Conservation (phyloP, 2,888 invertebrate species). For the Tridacna gigas region DNA sequence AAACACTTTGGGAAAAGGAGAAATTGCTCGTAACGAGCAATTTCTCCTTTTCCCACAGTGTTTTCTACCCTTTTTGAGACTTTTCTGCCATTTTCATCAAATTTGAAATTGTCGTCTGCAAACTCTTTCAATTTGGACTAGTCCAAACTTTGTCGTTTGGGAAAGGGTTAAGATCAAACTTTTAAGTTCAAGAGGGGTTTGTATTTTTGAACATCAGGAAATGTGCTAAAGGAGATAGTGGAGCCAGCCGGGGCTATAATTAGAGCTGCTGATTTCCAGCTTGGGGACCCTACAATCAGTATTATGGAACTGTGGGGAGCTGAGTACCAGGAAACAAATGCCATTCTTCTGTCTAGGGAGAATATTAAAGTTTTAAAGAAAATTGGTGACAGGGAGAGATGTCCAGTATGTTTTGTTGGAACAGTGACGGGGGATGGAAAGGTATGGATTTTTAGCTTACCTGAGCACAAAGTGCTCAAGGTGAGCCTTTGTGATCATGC, state of each 20-base stretch:
- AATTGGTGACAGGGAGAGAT: constrained; percentile 94
- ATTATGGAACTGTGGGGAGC: constrained; percentile 98
- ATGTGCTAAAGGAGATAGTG: constrained; percentile 97
- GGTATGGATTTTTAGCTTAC: constrained; percentile 80
- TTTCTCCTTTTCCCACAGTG: too few species aligned
- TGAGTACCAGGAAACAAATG: constrained; percentile 98
- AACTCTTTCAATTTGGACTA: too few species aligned
- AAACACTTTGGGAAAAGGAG: too few species aligned
- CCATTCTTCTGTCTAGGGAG: constrained; percentile 90
- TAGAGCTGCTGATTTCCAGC: constrained; percentile 90
- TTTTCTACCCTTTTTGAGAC: too few species aligned
- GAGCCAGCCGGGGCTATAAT: constrained; percentile 97
- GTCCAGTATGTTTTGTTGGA: constrained; percentile 96
- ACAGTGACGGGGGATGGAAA: constrained; percentile 94
- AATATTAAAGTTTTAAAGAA: constrained; percentile 88
- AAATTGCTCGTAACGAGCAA: too few species aligned
- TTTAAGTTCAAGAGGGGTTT: too few species aligned
- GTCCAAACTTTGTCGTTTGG: too few species aligned
- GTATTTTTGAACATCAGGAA: constrained; percentile 87
- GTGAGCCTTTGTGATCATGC: too few species aligned
- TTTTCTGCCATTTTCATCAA: too few species aligned
- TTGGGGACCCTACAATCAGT: constrained; percentile 97
- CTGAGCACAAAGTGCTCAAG: too few species aligned
- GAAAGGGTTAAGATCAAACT: too few species aligned
- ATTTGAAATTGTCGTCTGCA: too few species aligned